A percentile compares a stretch with the other conserved stretches of the same genome.
Evolutionary conservation across 1,140 invertebrate genomes (phyloP).

Genomic region (Spodoptera frugiperda): DNA sequence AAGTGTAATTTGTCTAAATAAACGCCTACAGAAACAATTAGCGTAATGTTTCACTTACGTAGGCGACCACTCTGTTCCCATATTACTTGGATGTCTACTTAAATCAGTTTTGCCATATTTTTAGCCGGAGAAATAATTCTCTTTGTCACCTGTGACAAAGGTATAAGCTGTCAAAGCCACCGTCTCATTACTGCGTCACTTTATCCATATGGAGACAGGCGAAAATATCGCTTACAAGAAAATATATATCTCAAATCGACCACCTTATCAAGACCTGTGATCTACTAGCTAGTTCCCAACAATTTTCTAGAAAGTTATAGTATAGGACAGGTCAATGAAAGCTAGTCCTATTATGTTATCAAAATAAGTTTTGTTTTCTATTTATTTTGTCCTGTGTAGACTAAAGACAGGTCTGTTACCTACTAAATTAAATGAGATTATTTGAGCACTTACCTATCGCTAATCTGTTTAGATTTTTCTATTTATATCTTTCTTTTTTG

Average conservation of each 20-base stretch:
- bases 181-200: slow-evolving; percentile 66
- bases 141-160: slow-evolving; percentile 66
- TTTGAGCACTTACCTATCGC: no score
- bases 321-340: slow-evolving; percentile 42
- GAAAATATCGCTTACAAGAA: slow-evolving; percentile 77
- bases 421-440: slow-evolving; percentile 28
- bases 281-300: slow-evolving; percentile 22
- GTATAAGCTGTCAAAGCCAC: slow-evolving; percentile 74
- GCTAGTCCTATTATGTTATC: slow-evolving; percentile 63
- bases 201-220: slow-evolving; percentile 58
- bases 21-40: no score
- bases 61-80: background rate
- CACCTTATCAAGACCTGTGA: slow-evolving; percentile 55
- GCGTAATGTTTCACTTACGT: no score
- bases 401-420: slow-evolving; percentile 15
- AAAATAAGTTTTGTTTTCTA: slow-evolving; percentile 64
- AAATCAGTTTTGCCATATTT: slow-evolving; percentile 22
- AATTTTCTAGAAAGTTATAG: background rate
- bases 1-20: no score
- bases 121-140: slow-evolving; percentile 59
- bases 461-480: no score
- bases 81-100: background rate
- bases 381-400: slow-evolving; percentile 54
- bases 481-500: no score
- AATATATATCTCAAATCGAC: slow-evolving; percentile 63